A percentile compares a stretch with the other conserved stretches of the same genome.
These are phyloP conservation scores for Hypselothyrea guttata DNA, from an alignment of 2,888 invertebrate genomes.

Conservation along the genomic window DNA sequence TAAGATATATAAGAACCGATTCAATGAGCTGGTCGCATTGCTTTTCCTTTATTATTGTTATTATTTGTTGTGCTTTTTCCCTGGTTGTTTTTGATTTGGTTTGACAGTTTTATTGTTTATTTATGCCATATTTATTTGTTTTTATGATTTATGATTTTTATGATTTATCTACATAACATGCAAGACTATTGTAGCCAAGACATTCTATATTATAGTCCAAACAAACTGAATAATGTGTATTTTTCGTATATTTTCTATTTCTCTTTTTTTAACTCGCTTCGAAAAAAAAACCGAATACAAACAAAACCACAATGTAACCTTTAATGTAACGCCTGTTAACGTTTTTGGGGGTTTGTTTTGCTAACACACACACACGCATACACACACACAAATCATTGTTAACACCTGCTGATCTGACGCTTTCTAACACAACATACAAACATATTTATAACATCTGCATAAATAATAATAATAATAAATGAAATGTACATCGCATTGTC, in stretches of 20 bases:
- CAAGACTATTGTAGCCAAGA: constrained; percentile 51
- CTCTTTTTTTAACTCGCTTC: constrained; percentile 82
- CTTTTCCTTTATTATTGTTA: constrained; percentile 31
- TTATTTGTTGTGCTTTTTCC: constrained; percentile 33
- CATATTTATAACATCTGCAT: constrained; percentile 11
- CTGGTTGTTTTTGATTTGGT: constrained; percentile 34
- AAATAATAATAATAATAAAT: constrained; percentile 11
- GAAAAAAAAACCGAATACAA: constrained; percentile 52
- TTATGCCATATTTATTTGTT: constrained; percentile 18
- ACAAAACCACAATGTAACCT: constrained; percentile 34
- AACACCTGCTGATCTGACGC: constrained; percentile 30
- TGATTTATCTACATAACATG: constrained; percentile 47
- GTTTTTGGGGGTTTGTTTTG: constrained; percentile 79
- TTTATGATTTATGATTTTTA: constrained; percentile 43
- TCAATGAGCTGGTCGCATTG: constrained; percentile 29
- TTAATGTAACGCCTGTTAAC: constrained; percentile 79
- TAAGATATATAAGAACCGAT: constrained; percentile 15
- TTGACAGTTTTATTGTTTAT: constrained; percentile 24
- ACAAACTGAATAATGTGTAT: constrained; percentile 79
- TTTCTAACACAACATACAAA: constrained; percentile 55
- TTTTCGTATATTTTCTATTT: constrained; percentile 82
- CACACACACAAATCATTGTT: constrained; percentile 49
- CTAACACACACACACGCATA: constrained; percentile 56
- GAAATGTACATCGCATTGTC: constrained; percentile 27
- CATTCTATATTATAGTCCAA: constrained; percentile 60